Evolutionary conservation across 37 sponge, comb jelly and placozoan genomes (phyloP), one percentile per base, ranked within the genome.

Genomic region (Cladorhizidae sp.): DNA sequence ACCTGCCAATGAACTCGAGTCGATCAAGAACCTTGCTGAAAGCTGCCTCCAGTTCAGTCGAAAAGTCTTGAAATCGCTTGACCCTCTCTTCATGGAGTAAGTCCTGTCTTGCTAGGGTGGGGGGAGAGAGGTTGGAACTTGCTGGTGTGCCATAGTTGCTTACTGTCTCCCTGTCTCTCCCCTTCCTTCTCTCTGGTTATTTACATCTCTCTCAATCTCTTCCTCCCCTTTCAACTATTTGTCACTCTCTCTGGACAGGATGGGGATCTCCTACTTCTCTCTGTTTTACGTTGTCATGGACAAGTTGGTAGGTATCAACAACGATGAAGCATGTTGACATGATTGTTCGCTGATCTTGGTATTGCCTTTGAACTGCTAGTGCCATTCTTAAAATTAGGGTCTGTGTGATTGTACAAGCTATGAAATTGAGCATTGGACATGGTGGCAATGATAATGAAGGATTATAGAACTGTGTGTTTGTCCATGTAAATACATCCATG

Each of bases 21-120:
- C 67, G 18, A 61, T 78, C 56, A 86, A 79, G 59, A 80, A 36
- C 0, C 62, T 86, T 22, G 49, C 31, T 23, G 20, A 77, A 26
- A 57, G 74, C 45, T 74, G 74, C 52, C 80, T 71, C 26, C 14
- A 73, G 42, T 75, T 59, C 40, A 61, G 80, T 45, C 38, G 72
- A 41, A 64, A 63, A n/a, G 57, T 52, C 0, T 37, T 50, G 42
- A 45, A 74, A 12, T 23, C 31, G 1, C 3, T 79, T 41, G 38
- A 61, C 41, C 80, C 74, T 56, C 37, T 67, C 58, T 86, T 86
- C 40, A 22, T 59, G 43, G 75, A 80, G 87, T 86, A 61, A 74
- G 87, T 73, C 1, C n/a, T 78, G 26, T 39, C 40, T 22, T 25
- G 6, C 12, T 28, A 3, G 6, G 61, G 61, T 3, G 26, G 15